These are phyloP conservation scores for Crocuta crocuta DNA, from an alignment of 2,113 vertebrate species.

Conservation along the genomic window DNA sequence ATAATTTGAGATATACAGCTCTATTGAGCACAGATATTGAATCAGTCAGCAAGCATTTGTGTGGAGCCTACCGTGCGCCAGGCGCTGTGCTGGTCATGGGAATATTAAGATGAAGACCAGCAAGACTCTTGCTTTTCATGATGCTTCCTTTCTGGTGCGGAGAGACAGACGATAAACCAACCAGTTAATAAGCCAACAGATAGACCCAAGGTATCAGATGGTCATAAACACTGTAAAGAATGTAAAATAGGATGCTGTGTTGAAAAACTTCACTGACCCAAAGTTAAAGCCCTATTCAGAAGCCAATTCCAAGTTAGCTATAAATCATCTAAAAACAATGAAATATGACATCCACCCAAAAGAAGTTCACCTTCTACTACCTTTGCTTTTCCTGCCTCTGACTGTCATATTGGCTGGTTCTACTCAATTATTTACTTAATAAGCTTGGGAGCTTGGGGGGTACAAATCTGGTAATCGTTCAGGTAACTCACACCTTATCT, in stretches of 20 bases:
- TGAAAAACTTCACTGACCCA: neutral
- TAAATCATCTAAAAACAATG: neutral
- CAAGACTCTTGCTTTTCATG: neutral
- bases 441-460: neutral
- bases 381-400: neutral
- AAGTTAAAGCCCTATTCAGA: neutral
- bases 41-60: neutral
- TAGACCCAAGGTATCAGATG: neutral
- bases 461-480: neutral
- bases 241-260: neutral
- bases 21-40: neutral
- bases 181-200: neutral
- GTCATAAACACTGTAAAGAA: neutral
- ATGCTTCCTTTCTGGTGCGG: neutral
- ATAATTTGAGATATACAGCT: neutral
- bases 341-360: neutral
- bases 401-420: neutral
- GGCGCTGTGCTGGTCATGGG: no score
- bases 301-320: neutral
- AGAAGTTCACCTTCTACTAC: neutral
- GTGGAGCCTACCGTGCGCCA: fast-evolving
- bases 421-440: neutral
- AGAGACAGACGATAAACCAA: neutral
- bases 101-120: neutral
- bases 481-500: neutral